Base-by-base conservation (phyloP, 1,140 invertebrate species). In the Apis dorsata region DNA sequence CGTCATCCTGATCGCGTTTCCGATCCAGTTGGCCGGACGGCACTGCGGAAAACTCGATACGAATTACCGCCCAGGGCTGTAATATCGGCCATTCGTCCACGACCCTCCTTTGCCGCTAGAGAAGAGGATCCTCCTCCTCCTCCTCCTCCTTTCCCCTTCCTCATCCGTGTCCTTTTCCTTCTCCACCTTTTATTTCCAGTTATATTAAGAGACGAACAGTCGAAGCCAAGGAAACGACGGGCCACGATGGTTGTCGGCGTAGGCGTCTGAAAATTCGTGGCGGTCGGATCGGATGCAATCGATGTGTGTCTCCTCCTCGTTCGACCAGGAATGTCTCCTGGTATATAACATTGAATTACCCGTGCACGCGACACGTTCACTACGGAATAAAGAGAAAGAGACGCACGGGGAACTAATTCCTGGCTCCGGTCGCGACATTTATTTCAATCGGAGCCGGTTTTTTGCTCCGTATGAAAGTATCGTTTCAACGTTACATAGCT, bases 41-140 rank as follows among this genome's bases (percentile, higher is more conserved):
- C n/a, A n/a, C n/a, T n/a, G n/a, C n/a, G n/a, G 88, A 87, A 89
- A 89, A 89, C 88, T 89, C 87, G 83, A 87, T 86, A 87, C 87
- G 88, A 89, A 89, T 89, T 89, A 87, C 88, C 85, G 88, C 88
- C 88, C 74, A 69, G 72, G 88, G 88, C 59, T 71, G 85, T 83
- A 89, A 89, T 89, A 89, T 89, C 88, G 86, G 82, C 85, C 74
- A 84, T 87, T 76, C 83, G 60, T 88, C 63, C 69, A 21, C 72
- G 60, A 28, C 86, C 79, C 83, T 24, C 79, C 75, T 69, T 69
- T 13, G 24, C 76, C 76, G 49, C 60, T 53, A 70, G 57, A 83
- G 8, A 85, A 72, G 28, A 28, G 28, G 28, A 78, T 80, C 19
- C 72, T 69, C 78, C 65, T 80, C 74, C 24, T 24, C 24, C 24